Conservation (phyloP, 2,797 vertebrate species). For the Pseudotriccus pelzelni region DNA sequence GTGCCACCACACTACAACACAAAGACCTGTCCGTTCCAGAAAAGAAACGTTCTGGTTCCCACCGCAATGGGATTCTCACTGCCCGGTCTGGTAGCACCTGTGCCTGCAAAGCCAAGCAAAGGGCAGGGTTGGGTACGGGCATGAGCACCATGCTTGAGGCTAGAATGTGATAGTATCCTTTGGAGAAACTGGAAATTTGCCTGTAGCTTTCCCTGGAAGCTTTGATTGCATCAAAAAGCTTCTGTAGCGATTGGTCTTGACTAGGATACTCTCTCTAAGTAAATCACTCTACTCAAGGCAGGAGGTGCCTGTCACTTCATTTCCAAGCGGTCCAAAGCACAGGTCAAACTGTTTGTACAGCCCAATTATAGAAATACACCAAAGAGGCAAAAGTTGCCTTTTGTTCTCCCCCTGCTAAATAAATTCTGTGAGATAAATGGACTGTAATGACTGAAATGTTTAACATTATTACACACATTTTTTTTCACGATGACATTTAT, state of each 20-base stretch:
- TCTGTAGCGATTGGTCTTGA: background rate
- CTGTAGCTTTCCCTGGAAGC: background rate
- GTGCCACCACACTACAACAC: background rate
- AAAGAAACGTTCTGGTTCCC: background rate
- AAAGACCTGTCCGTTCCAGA: background rate
- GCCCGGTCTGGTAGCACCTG: background rate
- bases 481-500: background rate
- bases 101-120: fast-evolving
- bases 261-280: fast-evolving
- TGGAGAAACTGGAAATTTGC: background rate
- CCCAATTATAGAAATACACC: background rate
- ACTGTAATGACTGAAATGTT: background rate
- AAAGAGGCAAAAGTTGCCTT: background rate
- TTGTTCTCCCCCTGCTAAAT: background rate
- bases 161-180: fast-evolving
- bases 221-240: background rate
- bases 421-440: background rate
- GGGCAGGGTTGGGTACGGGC: background rate
- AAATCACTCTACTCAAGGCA: background rate
- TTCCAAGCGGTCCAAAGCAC: background rate
- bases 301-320: background rate
- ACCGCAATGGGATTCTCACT: background rate
- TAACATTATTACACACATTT: background rate
- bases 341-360: background rate
- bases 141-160: fast-evolving